phyloP scores from a whole-genome alignment of 2,113 vertebrate species.

The Cyanoliseus patagonus region DNA sequence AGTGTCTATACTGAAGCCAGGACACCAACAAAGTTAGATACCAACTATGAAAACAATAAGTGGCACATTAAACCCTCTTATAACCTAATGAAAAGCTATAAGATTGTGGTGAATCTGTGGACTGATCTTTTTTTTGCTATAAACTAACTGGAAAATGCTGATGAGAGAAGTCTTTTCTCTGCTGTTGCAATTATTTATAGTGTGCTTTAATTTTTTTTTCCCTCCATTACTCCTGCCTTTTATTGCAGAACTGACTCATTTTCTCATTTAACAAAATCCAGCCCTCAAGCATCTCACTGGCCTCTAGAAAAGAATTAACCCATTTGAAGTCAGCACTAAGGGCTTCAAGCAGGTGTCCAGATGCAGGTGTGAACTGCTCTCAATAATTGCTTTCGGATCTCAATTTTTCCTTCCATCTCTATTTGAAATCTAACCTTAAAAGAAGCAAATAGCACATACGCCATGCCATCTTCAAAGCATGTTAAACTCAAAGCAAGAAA shows the following conservation, averaged over 20 bases:
- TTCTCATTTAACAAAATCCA: slow-evolving; percentile 21
- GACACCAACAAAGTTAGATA: neutral
- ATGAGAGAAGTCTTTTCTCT: slow-evolving; percentile 2
- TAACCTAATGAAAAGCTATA: neutral
- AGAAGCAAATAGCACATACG: slow-evolving; percentile 34
- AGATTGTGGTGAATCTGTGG: neutral
- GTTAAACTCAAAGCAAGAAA: slow-evolving; percentile 47
- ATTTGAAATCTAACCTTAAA: slow-evolving; percentile 68
- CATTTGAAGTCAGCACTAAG: neutral
- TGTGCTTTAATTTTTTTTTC: neutral
- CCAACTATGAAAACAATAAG: neutral
- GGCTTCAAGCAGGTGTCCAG: slow-evolving; percentile 22
- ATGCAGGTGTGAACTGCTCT: slow-evolving; percentile 38
- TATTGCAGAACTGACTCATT: slow-evolving; percentile 8
- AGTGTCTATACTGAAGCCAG: neutral
- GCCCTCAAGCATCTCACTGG: neutral
- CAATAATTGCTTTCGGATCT: slow-evolving; percentile 63
- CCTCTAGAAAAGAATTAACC: slow-evolving; percentile 15
- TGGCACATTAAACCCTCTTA: neutral
- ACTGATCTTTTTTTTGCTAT: neutral
- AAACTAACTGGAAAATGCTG: neutral
- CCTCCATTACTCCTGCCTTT: neutral
- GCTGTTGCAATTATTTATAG: slow-evolving; percentile 23
- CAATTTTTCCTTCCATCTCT: slow-evolving; percentile 52
- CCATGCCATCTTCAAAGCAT: neutral